Percentiles rank a stretch among this genome's conserved stretches.
These are phyloP conservation scores for Rhincodon typus DNA, from an alignment of 2,797 vertebrate genomes.

Conservation along the genomic window DNA sequence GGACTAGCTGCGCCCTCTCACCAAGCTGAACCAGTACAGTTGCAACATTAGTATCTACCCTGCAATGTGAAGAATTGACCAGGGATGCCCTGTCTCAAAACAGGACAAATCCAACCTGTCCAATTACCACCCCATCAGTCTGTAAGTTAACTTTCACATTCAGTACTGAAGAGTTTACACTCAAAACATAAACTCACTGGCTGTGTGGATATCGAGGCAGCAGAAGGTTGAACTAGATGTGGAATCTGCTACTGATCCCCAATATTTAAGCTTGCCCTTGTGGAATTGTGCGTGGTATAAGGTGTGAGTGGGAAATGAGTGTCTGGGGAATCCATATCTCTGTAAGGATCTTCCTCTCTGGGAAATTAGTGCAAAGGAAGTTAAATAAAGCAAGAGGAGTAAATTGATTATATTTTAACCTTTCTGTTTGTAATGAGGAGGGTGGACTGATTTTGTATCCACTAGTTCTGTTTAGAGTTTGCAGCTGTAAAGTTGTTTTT, in stretches of 20 bases:
- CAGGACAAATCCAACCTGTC: too few species aligned
- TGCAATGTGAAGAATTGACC: too few species aligned
- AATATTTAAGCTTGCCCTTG: not conserved
- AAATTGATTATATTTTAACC: not conserved
- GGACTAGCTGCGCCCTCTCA: too few species aligned
- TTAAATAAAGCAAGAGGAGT: not conserved
- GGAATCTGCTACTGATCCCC: not conserved
- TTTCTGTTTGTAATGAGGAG: not conserved
- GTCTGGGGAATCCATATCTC: not conserved
- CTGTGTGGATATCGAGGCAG: not conserved
- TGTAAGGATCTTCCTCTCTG: not conserved
- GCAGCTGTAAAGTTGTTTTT: not conserved
- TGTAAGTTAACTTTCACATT: not conserved
- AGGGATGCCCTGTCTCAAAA: too few species aligned
- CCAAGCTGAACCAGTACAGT: too few species aligned
- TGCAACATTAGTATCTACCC: too few species aligned
- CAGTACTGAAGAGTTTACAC: not conserved
- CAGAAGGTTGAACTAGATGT: not conserved
- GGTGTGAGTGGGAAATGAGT: not conserved
- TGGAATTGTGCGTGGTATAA: not conserved
- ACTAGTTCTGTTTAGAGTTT: not conserved
- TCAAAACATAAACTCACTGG: not conserved
- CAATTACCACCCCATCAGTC: too few species aligned
- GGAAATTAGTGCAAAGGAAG: not conserved
- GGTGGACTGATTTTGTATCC: not conserved